A percentile compares a stretch with the other conserved stretches of the same genome.
phyloP scores from a whole-genome alignment of 1,140 invertebrate species.

The Brachionus manjavacas region DNA sequence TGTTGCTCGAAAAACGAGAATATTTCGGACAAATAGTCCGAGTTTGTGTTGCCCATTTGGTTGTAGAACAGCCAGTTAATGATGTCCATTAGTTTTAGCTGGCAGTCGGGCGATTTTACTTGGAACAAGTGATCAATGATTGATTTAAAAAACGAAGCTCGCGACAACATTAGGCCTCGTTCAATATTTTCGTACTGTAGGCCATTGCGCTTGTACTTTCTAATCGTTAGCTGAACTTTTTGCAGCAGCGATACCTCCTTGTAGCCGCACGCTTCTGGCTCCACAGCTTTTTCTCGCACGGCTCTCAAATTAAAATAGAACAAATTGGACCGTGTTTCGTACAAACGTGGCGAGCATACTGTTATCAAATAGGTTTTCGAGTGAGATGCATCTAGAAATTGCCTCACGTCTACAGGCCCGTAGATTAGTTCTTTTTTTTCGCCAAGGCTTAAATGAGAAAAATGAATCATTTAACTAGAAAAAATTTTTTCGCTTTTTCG shows the following conservation, averaged over 20 bases:
- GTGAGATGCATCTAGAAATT: neutral
- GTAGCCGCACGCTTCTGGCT: neutral
- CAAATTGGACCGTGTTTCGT: slow-evolving; percentile 16
- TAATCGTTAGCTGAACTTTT: slow-evolving; percentile 30
- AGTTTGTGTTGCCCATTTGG: neutral
- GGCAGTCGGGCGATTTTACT: neutral
- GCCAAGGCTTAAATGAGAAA: neutral
- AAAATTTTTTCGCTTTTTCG: too few species aligned
- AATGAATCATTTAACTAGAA: neutral
- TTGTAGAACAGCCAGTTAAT: slow-evolving; percentile 30
- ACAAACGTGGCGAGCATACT: neutral
- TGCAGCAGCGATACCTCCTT: neutral
- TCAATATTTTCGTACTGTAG: slow-evolving; percentile 27
- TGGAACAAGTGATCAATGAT: neutral
- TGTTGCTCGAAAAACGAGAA: neutral
- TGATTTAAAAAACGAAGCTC: neutral
- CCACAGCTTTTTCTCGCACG: neutral
- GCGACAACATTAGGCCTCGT: neutral
- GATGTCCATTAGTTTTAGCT: slow-evolving; percentile 2
- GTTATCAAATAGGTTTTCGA: slow-evolving; percentile 25
- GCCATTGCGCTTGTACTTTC: slow-evolving; percentile 8
- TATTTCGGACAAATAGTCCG: neutral
- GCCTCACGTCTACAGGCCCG: slow-evolving; percentile 22
- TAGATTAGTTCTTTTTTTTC: slow-evolving; percentile 7
- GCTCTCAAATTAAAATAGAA: neutral